These are phyloP conservation scores for Macrobrachium rosenbergii DNA, from an alignment of 1,140 invertebrate genomes.

Conservation along the genomic window DNA sequence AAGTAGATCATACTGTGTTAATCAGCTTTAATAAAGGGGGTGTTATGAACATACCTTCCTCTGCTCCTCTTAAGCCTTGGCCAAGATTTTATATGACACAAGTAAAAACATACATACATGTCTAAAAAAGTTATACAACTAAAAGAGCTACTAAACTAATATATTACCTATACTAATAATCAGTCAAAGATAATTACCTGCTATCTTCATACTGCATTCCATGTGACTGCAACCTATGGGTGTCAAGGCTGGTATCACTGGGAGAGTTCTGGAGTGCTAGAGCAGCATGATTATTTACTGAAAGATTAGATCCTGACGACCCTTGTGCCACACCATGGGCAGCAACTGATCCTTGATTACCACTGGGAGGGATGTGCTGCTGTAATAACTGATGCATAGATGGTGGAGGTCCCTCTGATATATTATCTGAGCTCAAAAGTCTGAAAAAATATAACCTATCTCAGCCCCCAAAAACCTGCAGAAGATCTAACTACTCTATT, in stretches of 20 bases:
- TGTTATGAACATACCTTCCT: no score
- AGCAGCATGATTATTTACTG: not conserved
- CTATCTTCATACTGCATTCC: conserved; percentile 49
- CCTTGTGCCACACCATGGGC: not conserved
- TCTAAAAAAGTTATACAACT: no score
- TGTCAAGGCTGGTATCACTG: conserved; percentile 20
- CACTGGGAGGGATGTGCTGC: conserved; percentile 43
- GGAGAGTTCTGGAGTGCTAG: conserved; percentile 5
- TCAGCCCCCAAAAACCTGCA: no score
- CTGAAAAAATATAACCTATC: conserved; percentile 10
- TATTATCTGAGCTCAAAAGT: conserved; percentile 46
- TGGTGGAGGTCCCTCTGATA: conserved; percentile 38
- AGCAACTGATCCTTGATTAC: conserved; percentile 3
- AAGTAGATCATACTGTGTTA: no score
- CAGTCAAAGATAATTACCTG: conserved; percentile 28
- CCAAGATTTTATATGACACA: no score
- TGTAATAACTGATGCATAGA: conserved; percentile 59
- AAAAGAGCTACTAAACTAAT: no score
- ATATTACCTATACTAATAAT: not conserved
- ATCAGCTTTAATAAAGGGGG: no score
- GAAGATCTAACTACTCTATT: not conserved
- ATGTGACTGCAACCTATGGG: conserved; percentile 15
- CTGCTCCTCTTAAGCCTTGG: no score
- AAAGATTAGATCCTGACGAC: not conserved
- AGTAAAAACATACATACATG: no score